Percentiles rank a stretch among this genome's conserved stretches.
Conservation (phyloP, 2,888 invertebrate species). For the Volucella zonaria region DNA sequence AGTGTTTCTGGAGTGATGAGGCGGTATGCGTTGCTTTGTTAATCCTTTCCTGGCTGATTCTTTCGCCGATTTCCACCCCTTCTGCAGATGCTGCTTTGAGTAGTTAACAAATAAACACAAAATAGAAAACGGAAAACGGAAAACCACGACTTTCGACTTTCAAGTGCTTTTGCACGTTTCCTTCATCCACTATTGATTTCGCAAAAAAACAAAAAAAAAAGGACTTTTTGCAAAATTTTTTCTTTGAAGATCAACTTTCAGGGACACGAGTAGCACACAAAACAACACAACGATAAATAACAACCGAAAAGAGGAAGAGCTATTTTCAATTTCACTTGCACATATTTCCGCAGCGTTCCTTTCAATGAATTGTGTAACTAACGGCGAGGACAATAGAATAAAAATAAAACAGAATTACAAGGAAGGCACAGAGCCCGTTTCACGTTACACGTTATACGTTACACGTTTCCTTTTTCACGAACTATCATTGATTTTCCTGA, state of each 20-base stretch:
- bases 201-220: slow-evolving; percentile 1
- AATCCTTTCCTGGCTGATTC: slow-evolving; percentile 42
- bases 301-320: slow-evolving; percentile 34
- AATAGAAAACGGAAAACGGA: slow-evolving; percentile 14
- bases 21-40: slow-evolving; percentile 19
- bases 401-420: neutral
- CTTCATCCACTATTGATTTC: slow-evolving; percentile 59
- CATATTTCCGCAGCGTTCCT: slow-evolving; percentile 24
- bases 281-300: slow-evolving; percentile 14
- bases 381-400: slow-evolving; percentile 38
- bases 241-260: slow-evolving; percentile 10
- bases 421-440: slow-evolving; percentile 39
- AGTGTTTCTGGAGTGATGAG: no score
- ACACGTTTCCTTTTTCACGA: slow-evolving; percentile 63
- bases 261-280: slow-evolving; percentile 27
- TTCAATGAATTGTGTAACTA: slow-evolving; percentile 57
- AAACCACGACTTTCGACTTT: slow-evolving; percentile 44
- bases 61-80: neutral
- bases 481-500: slow-evolving; percentile 66
- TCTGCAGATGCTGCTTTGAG: slow-evolving; percentile 17
- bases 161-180: slow-evolving; percentile 36
- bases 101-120: slow-evolving; percentile 31
- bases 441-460: slow-evolving; percentile 21
- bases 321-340: slow-evolving; percentile 55
- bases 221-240: neutral